Evolutionary conservation across 1,140 invertebrate species (phyloP).

Genomic region (Lucilia sericata): DNA sequence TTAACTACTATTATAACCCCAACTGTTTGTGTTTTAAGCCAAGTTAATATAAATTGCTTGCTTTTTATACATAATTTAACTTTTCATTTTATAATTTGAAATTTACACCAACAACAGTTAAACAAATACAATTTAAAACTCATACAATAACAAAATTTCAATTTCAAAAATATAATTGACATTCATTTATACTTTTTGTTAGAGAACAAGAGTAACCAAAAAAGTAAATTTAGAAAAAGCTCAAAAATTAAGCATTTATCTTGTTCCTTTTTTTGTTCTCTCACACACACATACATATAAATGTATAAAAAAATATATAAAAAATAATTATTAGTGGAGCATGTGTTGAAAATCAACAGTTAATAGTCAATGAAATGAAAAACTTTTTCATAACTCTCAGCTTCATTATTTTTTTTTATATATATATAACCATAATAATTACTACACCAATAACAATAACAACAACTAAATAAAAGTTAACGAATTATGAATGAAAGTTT

Average conservation of each 20-base stretch:
- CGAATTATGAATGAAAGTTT: neutral
- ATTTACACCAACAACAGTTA: neutral
- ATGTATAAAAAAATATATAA: neutral
- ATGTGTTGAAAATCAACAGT: conserved; percentile 1
- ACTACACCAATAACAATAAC: neutral
- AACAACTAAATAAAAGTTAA: neutral
- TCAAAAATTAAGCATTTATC: neutral
- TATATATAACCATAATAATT: neutral
- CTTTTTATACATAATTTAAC: neutral
- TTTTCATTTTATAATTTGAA: neutral
- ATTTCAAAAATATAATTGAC: no score
- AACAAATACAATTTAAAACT: neutral
- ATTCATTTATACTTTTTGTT: neutral
- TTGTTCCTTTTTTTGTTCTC: neutral
- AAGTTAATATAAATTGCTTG: conserved; percentile 11
- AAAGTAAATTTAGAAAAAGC: no score
- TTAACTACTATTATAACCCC: neutral
- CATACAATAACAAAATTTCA: neutral
- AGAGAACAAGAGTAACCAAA: neutral
- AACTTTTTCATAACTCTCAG: neutral
- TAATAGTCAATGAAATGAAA: conserved; percentile 6
- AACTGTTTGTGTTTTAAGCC: neutral
- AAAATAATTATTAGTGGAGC: conserved; percentile 7
- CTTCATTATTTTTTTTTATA: neutral
- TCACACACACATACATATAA: neutral